These are phyloP conservation scores for Frieseomelitta varia DNA, from an alignment of 1,140 invertebrate genomes.

Conservation along the genomic window DNA sequence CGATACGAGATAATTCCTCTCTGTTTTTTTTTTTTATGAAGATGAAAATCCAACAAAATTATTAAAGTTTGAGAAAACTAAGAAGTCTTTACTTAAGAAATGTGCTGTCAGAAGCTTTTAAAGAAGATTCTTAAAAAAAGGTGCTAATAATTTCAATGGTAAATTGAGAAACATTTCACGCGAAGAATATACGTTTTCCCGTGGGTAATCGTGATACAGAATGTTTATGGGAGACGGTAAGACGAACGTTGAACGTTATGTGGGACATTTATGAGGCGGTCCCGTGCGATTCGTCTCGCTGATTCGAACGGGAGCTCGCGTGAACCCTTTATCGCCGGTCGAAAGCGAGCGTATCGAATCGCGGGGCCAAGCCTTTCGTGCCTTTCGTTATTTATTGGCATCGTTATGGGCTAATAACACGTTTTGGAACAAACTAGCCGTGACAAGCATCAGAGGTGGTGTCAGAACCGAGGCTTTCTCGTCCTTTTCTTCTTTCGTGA, in stretches of 20 bases:
- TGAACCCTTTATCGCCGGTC: slow-evolving; percentile 75
- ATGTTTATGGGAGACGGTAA: not conserved
- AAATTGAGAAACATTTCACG: not conserved
- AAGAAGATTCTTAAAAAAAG: too few species aligned
- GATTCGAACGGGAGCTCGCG: slow-evolving; percentile 67
- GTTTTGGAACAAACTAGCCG: slow-evolving; percentile 71
- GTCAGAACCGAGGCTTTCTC: slow-evolving; percentile 21
- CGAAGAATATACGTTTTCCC: not conserved
- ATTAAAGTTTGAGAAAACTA: not conserved
- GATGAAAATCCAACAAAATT: not conserved
- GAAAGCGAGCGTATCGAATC: slow-evolving; percentile 75
- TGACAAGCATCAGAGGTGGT: slow-evolving; percentile 60
- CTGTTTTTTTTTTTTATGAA: not conserved
- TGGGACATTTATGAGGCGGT: slow-evolving; percentile 72
- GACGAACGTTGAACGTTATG: slow-evolving; percentile 24
- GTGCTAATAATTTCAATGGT: not conserved
- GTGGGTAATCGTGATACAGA: not conserved
- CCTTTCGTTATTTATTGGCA: slow-evolving; percentile 78
- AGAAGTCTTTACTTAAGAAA: not conserved
- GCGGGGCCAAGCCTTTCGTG: slow-evolving; percentile 69
- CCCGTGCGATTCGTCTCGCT: slow-evolving; percentile 72
- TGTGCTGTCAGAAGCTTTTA: not conserved
- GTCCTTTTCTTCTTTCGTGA: slow-evolving; percentile 1
- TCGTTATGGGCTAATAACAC: slow-evolving; percentile 74
- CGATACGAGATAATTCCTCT: too few species aligned